Base-by-base conservation (phyloP, 2,797 vertebrate species). In the Austrolebias charrua region DNA sequence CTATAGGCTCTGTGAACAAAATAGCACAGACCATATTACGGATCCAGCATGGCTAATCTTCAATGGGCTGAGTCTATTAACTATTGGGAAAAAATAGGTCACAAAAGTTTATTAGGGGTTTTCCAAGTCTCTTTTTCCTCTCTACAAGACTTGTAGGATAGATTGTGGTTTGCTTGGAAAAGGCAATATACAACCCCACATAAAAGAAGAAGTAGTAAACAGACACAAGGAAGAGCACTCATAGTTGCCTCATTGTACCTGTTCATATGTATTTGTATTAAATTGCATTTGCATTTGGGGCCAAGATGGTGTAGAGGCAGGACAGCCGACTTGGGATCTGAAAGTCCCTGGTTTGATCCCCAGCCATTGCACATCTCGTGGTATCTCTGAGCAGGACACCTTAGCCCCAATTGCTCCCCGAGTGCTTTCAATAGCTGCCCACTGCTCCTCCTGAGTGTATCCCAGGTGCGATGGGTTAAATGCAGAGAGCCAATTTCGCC, bases 71-170 rank as follows among this genome's bases (percentile, higher is more conserved):
- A 35, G 43, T 64, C 60, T 40, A 66, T 60, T 56, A 49, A 31
- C 63, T 55, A 66, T 45, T 6, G 14, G 55, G 24, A 18, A 53
- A 54, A 16, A 70, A 75, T 51, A 64, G 73, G 66, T 80, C 69
- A 79, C 64, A 53, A 75, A 59, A 54, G 73, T 82, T 79, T 74
- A 73, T 76, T 4, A 75, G 75, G 81, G 74, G 62, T 80, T 87
- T 90, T 88, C 76, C 76, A 63, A 16, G 11, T 16, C 29, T n/a
- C 48, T 59, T 54, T 53, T 51, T 71, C 58, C 16, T 58, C 44
- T 29, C 19, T 28, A 57, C 35, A 54, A 70, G 49, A 66, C 50
- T 24, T 44, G 40, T 72, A 66, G n/a, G n/a, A n/a, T n/a, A 60
- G 54, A 66, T 35, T 86, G 79, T 69, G 69, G 29, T 53, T 38